Evolutionary conservation across 2,888 invertebrate genomes (phyloP), one percentile per base, ranked within the genome.

Genomic region (Sipha maydis): DNA sequence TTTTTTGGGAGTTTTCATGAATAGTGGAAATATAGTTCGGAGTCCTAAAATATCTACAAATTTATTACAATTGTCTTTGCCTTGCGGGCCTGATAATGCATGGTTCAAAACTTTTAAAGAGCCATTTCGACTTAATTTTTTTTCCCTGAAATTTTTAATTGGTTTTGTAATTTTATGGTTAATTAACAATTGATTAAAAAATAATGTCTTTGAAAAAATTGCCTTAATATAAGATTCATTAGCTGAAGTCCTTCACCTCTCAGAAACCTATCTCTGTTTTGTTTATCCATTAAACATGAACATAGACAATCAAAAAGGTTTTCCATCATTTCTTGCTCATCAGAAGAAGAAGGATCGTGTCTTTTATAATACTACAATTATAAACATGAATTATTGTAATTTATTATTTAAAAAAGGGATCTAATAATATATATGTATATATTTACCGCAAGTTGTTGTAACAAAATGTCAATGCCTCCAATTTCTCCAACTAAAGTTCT

Each of bases 271-370:
- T 97, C 97, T 82, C 98, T 94, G 92, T 99, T 99, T 90, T 95
- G 93, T 25, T 95, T 94, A 90, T 95, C 94, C 96, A 99, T 96
- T 89, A 99, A 93, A 89, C 98, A 95, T 85, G 98, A 98, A 92
- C 99, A 99, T 90, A 99, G 93, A 89, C 96, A 95, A 92, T 99
- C 97, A 92, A 99, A 99, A 90, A 99, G 93, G 92, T 99, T 99
- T 92, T 99, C 99, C 99, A 99, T 99, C 91, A 97, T 96, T 92
- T 99, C 99, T 91, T 97, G 96, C 92, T 99, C 99, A 92, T 99
- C 99, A 4, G 95, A 95, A 86, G 95, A 95, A 85, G 94, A 93
- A 0, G 99, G 99, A 93, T 99, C 98, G 91, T 98, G 98, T 28
- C 98, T 94, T 92, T 99, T 99, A 93, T 98, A 99, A 91, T 96